Base-by-base conservation (phyloP, 1,140 invertebrate species). In the Solen grandis region DNA sequence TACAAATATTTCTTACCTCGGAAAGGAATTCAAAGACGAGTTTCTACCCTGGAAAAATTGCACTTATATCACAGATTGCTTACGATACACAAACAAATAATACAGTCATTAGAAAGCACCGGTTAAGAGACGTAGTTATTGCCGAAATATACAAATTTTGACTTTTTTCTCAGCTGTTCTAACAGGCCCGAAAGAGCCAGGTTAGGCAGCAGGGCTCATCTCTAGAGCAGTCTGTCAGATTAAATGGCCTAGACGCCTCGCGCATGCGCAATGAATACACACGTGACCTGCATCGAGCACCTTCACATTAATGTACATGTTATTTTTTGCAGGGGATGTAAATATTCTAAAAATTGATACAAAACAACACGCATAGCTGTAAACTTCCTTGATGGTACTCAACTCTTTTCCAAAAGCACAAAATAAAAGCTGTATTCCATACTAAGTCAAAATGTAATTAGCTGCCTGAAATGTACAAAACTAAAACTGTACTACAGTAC, bases 31-130 rank as follows among this genome's bases (percentile, higher is more conserved):
- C 75, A 60, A 73, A 54, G 63, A 52, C 74, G 74, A 77, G 62
- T 77, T 68, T 52, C 63, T 77, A 77, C 75, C 75, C 75, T 77
- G 75, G 75, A 77, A 77, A 66, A 62, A 77, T 77, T 77, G 75
- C 75, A 68, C 75, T 59, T 74, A 54, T 76, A 77, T 77, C 75
- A 77, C 75, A 77, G 75, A 68, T 68, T 68, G 75, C 75, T 77
- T 68, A 68, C 62, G 36, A 38, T 52, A 66, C 55, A 68, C 63
- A 59, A 35, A 68, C 63, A 77, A 38, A 77, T 77, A 77, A 59
- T 65, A 77, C 50, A 77, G 55, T 77, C 70, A 65, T 65, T 31
- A 66, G 75, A 77, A 68, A 77, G 75, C 75, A 77, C 75, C 75
- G 75, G 75, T 77, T 57, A 27, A 66, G 63, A 77, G 50, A 77